Conservation (phyloP, 2,113 vertebrate genomes). For the Aleadryas rufinucha region DNA sequence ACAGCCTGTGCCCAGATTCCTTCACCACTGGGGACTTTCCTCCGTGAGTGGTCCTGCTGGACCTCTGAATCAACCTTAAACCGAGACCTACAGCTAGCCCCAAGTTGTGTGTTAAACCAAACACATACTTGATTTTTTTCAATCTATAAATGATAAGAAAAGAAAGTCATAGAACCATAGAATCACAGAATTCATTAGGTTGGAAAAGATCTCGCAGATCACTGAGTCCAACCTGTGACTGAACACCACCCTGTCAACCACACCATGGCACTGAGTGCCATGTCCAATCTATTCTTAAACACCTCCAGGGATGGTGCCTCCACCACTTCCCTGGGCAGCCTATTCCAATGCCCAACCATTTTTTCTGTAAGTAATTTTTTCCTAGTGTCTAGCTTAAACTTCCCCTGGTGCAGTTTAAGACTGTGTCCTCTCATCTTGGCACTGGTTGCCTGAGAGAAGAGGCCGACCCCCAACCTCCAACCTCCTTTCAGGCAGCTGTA, state of each 20-base stretch:
- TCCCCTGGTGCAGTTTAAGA: neutral
- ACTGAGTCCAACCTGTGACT: neutral
- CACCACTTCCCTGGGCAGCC: neutral
- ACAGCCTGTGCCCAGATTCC: neutral
- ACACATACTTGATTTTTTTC: neutral
- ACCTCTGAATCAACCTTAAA: neutral
- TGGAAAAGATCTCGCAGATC: neutral
- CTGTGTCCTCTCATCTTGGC: neutral
- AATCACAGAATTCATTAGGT: neutral
- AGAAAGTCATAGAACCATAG: neutral
- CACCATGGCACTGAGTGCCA: neutral
- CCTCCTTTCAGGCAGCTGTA: neutral
- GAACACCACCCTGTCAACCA: neutral
- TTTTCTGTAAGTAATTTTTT: neutral
- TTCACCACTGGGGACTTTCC: neutral
- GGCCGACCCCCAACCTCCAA: rapidly evolving
- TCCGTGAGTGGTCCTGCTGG: neutral
- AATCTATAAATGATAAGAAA: neutral
- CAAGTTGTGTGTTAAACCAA: neutral
- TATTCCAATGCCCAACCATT: neutral
- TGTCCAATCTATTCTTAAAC: neutral
- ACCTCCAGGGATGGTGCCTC: neutral
- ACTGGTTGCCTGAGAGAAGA: too few relatives aligned
- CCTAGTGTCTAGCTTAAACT: neutral
- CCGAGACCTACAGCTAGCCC: neutral